Conservation (phyloP, 1,140 invertebrate genomes). For the Pseudomyrmex flavicornis region DNA sequence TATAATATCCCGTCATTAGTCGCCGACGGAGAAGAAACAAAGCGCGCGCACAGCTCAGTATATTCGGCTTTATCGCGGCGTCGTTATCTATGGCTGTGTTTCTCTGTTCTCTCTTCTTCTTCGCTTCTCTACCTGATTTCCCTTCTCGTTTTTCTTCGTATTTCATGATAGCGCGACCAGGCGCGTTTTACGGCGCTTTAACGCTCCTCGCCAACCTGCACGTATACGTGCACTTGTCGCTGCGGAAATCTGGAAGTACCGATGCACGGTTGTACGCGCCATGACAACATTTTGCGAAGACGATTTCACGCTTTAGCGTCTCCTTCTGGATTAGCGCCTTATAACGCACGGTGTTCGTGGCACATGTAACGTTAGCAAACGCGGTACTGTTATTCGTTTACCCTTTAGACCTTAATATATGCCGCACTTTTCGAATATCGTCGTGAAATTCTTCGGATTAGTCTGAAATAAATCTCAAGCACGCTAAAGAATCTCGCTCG, state of each 20-base stretch:
- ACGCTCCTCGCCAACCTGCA: constrained; percentile 51
- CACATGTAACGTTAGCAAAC: constrained; percentile 28
- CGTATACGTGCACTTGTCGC: constrained; percentile 3
- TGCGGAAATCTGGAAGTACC: constrained; percentile 33
- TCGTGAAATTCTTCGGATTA: neutral
- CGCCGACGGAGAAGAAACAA: constrained; percentile 64
- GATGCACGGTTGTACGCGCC: constrained; percentile 40
- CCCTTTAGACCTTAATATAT: constrained; percentile 15
- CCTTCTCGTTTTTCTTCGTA: neutral
- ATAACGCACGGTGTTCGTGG: neutral
- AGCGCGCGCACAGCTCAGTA: constrained; percentile 16
- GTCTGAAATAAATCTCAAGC: neutral
- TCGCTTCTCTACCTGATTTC: neutral
- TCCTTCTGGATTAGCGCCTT: neutral
- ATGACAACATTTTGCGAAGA: constrained; percentile 33
- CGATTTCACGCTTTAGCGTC: constrained; percentile 29
- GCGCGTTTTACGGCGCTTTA: constrained; percentile 62
- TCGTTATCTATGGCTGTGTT: constrained; percentile 47
- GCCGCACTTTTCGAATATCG: constrained; percentile 34
- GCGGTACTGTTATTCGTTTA: constrained; percentile 11
- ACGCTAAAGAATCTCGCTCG: constrained; percentile 1
- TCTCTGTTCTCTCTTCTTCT: neutral
- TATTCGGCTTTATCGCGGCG: constrained; percentile 56
- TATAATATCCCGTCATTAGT: constrained; percentile 72
- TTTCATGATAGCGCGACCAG: constrained; percentile 58